Evolutionary conservation across 2,797 vertebrate genomes (phyloP).

Genomic region (Typhlichthys eigenmanni): DNA sequence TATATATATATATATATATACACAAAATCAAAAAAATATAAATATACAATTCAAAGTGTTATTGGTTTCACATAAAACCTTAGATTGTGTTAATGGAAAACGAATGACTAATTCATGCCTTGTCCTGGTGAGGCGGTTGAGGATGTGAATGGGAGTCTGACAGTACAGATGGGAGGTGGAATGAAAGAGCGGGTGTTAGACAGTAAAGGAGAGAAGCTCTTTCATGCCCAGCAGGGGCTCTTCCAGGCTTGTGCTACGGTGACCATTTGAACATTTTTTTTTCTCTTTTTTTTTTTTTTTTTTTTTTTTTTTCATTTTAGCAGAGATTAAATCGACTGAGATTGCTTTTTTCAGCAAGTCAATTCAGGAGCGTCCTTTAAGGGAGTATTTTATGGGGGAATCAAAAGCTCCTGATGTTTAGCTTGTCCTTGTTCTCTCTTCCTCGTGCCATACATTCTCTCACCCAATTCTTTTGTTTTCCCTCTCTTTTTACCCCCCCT

Average conservation of each 20-base stretch:
- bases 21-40: too few species aligned
- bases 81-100: too few species aligned
- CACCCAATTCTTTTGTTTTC: background rate
- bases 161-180: conserved; percentile 9
- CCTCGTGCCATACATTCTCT: conserved; percentile 12
- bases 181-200: conserved; percentile 14
- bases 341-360: conserved; percentile 68
- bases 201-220: conserved; percentile 45
- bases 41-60: too few species aligned
- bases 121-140: conserved; percentile 16
- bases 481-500: conserved; percentile 14
- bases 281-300: conserved; percentile 19
- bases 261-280: conserved; percentile 61
- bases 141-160: conserved; percentile 33
- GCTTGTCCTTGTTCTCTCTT: conserved; percentile 47
- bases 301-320: background rate
- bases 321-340: conserved; percentile 69
- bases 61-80: too few species aligned
- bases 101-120: too few species aligned
- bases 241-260: conserved; percentile 58
- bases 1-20: too few species aligned
- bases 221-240: conserved; percentile 63
- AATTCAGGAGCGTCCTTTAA: conserved; percentile 73
- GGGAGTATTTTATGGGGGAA: conserved; percentile 58
- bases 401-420: conserved; percentile 63